Base-by-base conservation (phyloP, 2,888 invertebrate genomes). In the Chymomyza fuscimana region DNA sequence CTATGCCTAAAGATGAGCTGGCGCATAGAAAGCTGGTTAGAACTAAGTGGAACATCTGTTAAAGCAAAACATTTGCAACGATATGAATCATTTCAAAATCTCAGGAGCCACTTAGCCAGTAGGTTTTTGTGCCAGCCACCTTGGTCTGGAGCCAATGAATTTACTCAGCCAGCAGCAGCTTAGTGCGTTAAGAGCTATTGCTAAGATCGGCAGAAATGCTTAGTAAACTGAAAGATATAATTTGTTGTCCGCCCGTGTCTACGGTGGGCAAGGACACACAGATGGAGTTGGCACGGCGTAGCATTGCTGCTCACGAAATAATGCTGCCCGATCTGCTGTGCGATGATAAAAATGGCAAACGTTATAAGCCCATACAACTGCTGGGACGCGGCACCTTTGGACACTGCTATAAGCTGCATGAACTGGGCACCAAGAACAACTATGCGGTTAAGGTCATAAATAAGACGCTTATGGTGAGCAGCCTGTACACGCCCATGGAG, bases 401-500 rank as follows among this genome's bases (percentile, higher is more conserved):
- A 5, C 60, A 15, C 16, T 60, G 60, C 60, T 60, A 60, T 16
- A 32, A 60, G 36, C 60, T 60, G n/a, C 15, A 32, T 15, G 60
- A 60, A 4, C 22, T 58, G 58, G 25, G 25, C 58, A 58, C 10
- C 10, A 25, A 25, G 7, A 1, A 29, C 3, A 15, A 25, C 58
- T 58, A 58, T 58, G 58, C 58, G 7, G 58, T 25, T 12, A 58
- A 58, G 29, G 25, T 58, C 9, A 58, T 58, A 7, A 4, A 7
- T 6, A 58, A 58, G 58, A 15, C 10, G 58, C 29, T 12, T 12
- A 7, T n/a, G 7, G 16, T 60, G 15, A 60, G 32, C 60, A 60
- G 36, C 36, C 36, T n/a, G n/a, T 60, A 36, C 16, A 60, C 32
- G n/a, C 60, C 60, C 32, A 60, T 9, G 7, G 60, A 60, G 12